Evolutionary conservation across 92 coral and sea anemone genomes (phyloP).

Genomic region (Porites evermanni): DNA sequence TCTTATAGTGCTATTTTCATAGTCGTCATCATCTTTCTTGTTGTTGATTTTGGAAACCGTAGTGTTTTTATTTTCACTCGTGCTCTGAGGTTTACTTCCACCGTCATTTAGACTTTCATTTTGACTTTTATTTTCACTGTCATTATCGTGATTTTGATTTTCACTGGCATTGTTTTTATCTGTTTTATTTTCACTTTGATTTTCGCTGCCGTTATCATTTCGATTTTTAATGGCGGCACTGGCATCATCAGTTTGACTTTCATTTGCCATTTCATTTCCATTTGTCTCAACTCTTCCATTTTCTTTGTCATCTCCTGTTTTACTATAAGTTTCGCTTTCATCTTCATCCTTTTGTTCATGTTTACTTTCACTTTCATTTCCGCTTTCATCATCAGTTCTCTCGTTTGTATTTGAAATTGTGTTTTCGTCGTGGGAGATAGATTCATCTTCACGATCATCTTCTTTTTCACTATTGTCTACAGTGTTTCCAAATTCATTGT

Average conservation of each 20-base stretch:
- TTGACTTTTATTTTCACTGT: background rate
- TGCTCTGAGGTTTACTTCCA: background rate
- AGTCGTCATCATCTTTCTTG: background rate
- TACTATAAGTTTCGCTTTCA: background rate
- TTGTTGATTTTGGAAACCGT: background rate
- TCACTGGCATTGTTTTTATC: background rate
- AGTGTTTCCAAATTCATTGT: background rate
- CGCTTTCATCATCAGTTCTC: background rate
- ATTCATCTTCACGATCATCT: background rate
- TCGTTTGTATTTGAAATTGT: background rate
- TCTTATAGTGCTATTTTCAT: background rate
- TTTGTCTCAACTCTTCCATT: background rate
- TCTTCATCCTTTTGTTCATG: background rate
- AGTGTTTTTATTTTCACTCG: background rate
- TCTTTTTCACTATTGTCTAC: background rate
- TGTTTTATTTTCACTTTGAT: background rate
- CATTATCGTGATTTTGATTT: background rate
- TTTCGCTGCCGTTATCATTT: background rate
- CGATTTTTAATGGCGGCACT: background rate
- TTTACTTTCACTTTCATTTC: background rate
- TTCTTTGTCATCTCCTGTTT: background rate
- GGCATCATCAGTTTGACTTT: background rate
- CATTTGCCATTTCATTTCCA: background rate
- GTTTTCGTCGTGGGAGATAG: conserved; percentile 14
- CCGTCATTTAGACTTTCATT: background rate